A percentile compares a stretch with the other conserved stretches of the same genome.
Evolutionary conservation across 2,797 vertebrate species (phyloP).

Genomic region (Glyptemys insculpta): DNA sequence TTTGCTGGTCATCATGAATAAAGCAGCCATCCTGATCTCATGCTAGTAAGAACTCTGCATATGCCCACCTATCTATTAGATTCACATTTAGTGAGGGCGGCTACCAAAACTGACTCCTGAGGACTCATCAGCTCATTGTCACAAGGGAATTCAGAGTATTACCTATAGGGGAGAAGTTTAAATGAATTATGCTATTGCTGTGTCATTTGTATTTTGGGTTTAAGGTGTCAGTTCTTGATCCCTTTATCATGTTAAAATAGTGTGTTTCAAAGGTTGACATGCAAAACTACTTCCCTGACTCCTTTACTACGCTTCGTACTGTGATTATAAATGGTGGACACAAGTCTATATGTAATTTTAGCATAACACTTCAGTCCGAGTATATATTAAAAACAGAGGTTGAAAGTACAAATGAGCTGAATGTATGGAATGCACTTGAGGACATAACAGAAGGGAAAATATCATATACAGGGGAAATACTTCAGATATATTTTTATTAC

Average conservation of each 20-base stretch:
- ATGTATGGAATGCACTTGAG: not conserved
- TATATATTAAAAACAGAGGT: not conserved
- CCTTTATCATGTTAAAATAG: no score
- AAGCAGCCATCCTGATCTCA: not conserved
- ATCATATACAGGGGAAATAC: not conserved
- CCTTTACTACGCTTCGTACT: not conserved
- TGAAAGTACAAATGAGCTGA: not conserved
- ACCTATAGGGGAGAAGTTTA: not conserved
- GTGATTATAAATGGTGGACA: not conserved
- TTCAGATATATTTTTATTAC: not conserved
- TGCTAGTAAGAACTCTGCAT: not conserved
- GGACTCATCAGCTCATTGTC: not conserved
- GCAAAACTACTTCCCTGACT: not conserved
- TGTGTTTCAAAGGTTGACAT: not conserved
- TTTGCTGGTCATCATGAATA: slow-evolving; percentile 7
- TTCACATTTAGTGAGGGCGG: slow-evolving; percentile 8
- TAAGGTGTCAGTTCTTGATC: not conserved
- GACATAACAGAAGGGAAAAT: not conserved
- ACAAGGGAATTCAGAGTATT: slow-evolving; percentile 6
- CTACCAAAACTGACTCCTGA: slow-evolving; percentile 28
- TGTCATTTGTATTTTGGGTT: not conserved
- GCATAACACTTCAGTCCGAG: not conserved
- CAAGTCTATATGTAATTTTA: not conserved
- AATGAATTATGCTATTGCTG: not conserved
- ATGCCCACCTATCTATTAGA: not conserved